Base-by-base conservation (phyloP, 2,797 vertebrate species). In the Scolopax rusticola region DNA sequence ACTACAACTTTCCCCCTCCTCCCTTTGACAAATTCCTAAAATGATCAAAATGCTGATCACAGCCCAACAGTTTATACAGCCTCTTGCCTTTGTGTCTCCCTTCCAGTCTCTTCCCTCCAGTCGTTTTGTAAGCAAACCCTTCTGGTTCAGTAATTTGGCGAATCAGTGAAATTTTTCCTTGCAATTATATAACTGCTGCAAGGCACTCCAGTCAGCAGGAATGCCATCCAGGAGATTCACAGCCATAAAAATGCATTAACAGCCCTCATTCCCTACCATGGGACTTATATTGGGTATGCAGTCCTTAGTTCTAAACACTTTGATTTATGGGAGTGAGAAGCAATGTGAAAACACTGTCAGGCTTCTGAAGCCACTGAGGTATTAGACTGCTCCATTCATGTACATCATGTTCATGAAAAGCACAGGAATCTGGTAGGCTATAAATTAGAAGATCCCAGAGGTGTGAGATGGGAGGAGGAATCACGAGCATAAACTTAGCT, bases 311-410 rank as follows among this genome's bases (percentile, higher is more conserved):
- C 76, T 10, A 11, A 90, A 48, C 8, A 18, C 78, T 91, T 68
- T 97, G 96, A 97, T 98, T 97, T 97, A 97, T 92, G 33, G 9
- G 78, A 80, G 7, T 8, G 51, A 92, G 87, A 93, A 90, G 94
- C 56, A 61, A 54, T 73, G 88, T 65, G 89, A 93, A 97, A 98
- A 97, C 87, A 95, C 64, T 86, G 93, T 77, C 96, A 97, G 92
- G 94, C 20, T 97, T 89, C 87, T 92, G 80, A 56, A 96, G 87
- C 87, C 87, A 63, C 51, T 53, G 88, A 87, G 93, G 80, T 82
- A 83, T 92, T 83, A 95, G 89, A 59, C 71, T 74, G 51, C 61
- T 95, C 81, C 67, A 40, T 69, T 96, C 93, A 88, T 0, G 13
- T 81, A 90, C 84, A 94, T 87, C 81, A 68, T 5, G 11, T 84